Conservation (phyloP, 2,797 vertebrate species). For the Liasis olivaceus region DNA sequence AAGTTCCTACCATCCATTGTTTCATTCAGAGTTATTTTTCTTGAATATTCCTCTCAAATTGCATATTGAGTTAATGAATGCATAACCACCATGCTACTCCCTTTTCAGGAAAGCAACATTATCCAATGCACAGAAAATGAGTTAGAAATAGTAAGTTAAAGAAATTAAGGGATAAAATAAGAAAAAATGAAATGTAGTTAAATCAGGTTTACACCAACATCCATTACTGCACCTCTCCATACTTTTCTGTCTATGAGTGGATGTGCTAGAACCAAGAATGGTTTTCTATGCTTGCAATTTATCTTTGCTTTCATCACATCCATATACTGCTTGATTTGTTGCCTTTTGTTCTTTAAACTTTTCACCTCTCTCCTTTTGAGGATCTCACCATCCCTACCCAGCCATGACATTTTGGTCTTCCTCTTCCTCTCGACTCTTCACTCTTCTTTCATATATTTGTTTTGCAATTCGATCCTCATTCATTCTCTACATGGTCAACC, state of each 20-base stretch:
- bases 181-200: neutral
- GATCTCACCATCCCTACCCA: neutral
- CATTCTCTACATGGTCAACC: neutral
- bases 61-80: slow-evolving; percentile 68
- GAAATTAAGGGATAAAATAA: neutral
- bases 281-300: slow-evolving; percentile 7
- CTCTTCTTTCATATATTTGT: neutral
- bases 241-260: neutral
- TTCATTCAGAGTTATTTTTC: slow-evolving; percentile 62
- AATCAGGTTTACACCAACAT: neutral
- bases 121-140: neutral
- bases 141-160: neutral
- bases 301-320: slow-evolving; percentile 3
- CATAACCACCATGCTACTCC: neutral
- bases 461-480: neutral
- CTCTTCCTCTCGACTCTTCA: neutral
- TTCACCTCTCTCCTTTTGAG: neutral
- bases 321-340: neutral
- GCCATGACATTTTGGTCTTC: neutral
- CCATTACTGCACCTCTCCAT: neutral
- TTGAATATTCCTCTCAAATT: slow-evolving; percentile 59
- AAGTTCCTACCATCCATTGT: slow-evolving; percentile 53
- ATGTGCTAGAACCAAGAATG: neutral
- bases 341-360: neutral
- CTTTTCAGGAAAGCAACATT: neutral